Base-by-base conservation (phyloP, 2,888 invertebrate species). In the Cistogaster globosa region DNA sequence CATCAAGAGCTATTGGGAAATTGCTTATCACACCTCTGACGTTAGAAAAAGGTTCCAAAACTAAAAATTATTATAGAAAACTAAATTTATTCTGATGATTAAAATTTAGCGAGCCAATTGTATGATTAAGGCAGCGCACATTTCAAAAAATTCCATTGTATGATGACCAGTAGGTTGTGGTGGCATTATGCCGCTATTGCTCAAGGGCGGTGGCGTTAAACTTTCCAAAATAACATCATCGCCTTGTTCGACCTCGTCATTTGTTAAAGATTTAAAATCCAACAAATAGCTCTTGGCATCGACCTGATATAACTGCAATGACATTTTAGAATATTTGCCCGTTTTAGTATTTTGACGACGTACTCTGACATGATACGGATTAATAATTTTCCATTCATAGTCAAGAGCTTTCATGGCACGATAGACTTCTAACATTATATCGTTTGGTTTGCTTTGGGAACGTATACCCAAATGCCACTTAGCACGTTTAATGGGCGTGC, bases 131-230 rank as follows among this genome's bases (percentile, higher is more conserved):
- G 98, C 97, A 22, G 99, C 98, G 93, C 99, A 99, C 98, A 99
- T 99, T 94, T 99, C 99, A 91, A 99, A 99, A 94, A 99, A 99
- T 93, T 99, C 99, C 97, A 99, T 98, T 1, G 99, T 99, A 92
- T 98, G 98, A 91, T 99, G 98, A 0, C 97, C 97, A 32, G 94
- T 94, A 9, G 92, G 92, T 86, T 92, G 92, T 9, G 91, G 88
- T 2, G 92, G 92, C 90, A 92, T 92, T 11, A 87, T 76, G 6
- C 91, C 87, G 2, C 88, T 89, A 20, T 87, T 87, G 71, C 90
- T 90, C 4, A 90, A 75, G 7, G 92, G 90, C 11, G 93, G 92
- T 55, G 93, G 92, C 32, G 92, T 93, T 32, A 92, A 88, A 83
- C 92, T 93, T 86, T 93, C 92, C 90, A 92, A 90, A 57, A 92